A percentile compares a stretch with the other conserved stretches of the same genome.
phyloP scores from a whole-genome alignment of 2,797 vertebrate species.

The Garrulus glandarius region DNA sequence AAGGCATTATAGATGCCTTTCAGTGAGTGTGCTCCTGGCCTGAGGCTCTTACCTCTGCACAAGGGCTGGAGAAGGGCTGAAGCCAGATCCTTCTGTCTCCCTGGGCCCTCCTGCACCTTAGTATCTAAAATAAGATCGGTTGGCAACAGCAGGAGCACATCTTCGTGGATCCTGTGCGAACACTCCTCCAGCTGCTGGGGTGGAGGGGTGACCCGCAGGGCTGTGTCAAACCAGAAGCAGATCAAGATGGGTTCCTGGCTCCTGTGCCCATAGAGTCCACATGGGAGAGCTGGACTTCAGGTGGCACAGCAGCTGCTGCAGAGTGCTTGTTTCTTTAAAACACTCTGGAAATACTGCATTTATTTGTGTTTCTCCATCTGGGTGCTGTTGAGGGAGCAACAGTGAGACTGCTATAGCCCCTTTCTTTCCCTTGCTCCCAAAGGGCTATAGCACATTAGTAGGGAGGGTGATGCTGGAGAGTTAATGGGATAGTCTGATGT shows the following conservation, averaged over 20 bases:
- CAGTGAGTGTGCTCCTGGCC: not conserved
- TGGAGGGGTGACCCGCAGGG: not conserved
- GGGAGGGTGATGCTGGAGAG: not conserved
- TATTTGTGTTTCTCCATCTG: not conserved
- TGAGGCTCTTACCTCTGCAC: not conserved
- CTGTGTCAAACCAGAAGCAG: not conserved
- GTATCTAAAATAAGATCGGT: not conserved
- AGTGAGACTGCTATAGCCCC: not conserved
- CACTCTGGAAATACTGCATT: not conserved
- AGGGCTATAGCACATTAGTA: not conserved
- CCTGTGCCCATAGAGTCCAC: not conserved
- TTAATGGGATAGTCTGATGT: rapidly evolving
- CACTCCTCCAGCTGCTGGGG: not conserved
- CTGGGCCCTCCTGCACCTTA: not conserved
- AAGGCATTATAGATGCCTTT: not conserved
- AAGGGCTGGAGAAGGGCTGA: not conserved
- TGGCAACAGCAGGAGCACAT: not conserved
- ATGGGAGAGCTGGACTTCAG: not conserved
- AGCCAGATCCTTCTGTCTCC: not conserved
- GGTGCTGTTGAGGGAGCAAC: not conserved
- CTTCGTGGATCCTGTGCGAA: not conserved
- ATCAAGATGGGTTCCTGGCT: not conserved
- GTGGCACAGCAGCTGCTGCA: not conserved
- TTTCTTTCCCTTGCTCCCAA: not conserved
- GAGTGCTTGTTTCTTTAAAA: not conserved